phyloP scores from a whole-genome alignment of 2,888 invertebrate species.

The Xestobium rufovillosum region DNA sequence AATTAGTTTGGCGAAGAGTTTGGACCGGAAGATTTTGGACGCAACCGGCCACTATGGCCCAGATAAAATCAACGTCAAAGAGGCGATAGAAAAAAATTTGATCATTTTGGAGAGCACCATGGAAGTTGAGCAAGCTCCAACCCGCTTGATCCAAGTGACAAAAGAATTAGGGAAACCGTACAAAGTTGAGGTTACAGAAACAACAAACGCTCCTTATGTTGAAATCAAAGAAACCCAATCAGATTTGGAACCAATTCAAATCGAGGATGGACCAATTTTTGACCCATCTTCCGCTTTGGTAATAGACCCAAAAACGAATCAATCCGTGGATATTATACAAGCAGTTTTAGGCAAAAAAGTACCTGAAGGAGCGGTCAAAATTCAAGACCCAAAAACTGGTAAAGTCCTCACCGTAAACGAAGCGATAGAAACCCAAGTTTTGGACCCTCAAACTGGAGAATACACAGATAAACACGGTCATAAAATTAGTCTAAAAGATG shows the following conservation, averaged over 20 bases:
- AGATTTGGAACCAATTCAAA: constrained; percentile 61
- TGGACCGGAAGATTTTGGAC: constrained; percentile 74
- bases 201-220: constrained; percentile 38
- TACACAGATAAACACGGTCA: constrained; percentile 60
- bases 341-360: constrained; percentile 72
- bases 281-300: constrained; percentile 71
- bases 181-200: constrained; percentile 60
- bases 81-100: constrained; percentile 60
- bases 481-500: constrained; percentile 62
- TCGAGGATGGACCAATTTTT: constrained; percentile 65
- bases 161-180: constrained; percentile 64
- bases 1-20: constrained; percentile 59
- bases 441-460: constrained; percentile 63
- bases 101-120: constrained; percentile 54
- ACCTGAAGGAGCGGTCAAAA: constrained; percentile 58
- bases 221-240: constrained; percentile 45
- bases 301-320: constrained; percentile 62
- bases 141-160: constrained; percentile 63
- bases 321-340: constrained; percentile 62
- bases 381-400: constrained; percentile 63
- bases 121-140: constrained; percentile 42
- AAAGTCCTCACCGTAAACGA: constrained; percentile 61
- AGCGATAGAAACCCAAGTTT: constrained; percentile 67
- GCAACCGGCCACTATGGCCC: constrained; percentile 66
- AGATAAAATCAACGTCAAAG: constrained; percentile 60